Evolutionary conservation across 2,888 invertebrate genomes (phyloP).

Genomic region (Himalopsyche japonica): DNA sequence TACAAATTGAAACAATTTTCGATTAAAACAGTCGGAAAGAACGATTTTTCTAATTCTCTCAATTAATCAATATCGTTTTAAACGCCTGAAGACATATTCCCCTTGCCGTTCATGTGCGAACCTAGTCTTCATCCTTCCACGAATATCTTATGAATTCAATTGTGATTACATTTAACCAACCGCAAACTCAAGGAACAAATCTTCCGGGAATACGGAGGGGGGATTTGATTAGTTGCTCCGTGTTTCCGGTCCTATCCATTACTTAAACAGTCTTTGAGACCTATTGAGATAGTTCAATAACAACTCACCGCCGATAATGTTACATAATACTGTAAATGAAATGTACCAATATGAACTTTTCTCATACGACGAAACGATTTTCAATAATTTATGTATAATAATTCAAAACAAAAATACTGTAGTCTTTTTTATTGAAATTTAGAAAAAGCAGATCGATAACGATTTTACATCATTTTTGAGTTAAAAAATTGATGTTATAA

Average conservation of each 20-base stretch:
- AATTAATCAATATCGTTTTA: neutral
- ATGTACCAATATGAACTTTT: too few species aligned
- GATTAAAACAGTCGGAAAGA: neutral
- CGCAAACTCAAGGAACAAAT: slow-evolving; percentile 40
- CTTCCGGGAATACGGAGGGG: slow-evolving; percentile 39
- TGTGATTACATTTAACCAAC: slow-evolving; percentile 41
- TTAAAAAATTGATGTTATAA: too few species aligned
- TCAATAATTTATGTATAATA: too few species aligned
- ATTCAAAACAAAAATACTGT: too few species aligned
- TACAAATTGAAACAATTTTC: neutral
- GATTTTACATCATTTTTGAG: too few species aligned
- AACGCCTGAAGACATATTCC: slow-evolving; percentile 9
- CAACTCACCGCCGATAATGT: neutral
- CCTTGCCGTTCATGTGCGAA: slow-evolving; percentile 17
- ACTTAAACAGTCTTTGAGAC: slow-evolving; percentile 38
- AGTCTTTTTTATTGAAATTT: too few species aligned
- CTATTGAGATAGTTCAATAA: neutral
- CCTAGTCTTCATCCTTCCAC: slow-evolving; percentile 26
- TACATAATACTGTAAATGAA: too few species aligned
- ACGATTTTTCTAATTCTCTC: neutral
- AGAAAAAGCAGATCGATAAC: too few species aligned
- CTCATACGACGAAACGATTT: too few species aligned
- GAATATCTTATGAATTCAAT: slow-evolving; percentile 40
- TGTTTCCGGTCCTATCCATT: slow-evolving; percentile 39
- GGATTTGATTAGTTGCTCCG: slow-evolving; percentile 39